Evolutionary conservation across 2,888 invertebrate genomes (phyloP).

Genomic region (Drosophila paramelanica): DNA sequence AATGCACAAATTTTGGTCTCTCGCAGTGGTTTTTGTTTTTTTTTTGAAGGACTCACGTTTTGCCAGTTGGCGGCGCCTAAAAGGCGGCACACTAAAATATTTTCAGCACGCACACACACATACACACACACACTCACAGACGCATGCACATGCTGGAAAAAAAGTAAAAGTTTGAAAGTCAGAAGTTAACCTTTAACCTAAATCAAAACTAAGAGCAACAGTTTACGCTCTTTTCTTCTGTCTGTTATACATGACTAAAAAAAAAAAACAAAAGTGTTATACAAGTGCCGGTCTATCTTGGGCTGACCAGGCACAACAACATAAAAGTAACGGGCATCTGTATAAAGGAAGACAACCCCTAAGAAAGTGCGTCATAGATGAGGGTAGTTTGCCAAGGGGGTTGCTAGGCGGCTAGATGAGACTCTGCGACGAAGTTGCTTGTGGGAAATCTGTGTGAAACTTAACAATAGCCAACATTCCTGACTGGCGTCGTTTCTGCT

Average conservation of each 20-base stretch:
- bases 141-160: constrained; percentile 26
- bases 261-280: constrained; percentile 31
- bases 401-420: constrained; percentile 43
- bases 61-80: constrained; percentile 54
- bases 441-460: constrained; percentile 40
- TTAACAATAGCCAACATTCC: constrained; percentile 44
- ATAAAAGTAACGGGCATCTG: constrained; percentile 20
- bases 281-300: constrained; percentile 58
- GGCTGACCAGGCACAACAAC: constrained; percentile 23
- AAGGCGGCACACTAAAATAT: constrained; percentile 64
- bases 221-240: constrained; percentile 56
- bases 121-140: constrained; percentile 7
- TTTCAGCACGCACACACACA: constrained; percentile 24
- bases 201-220: constrained; percentile 73
- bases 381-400: constrained; percentile 52
- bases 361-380: constrained; percentile 54
- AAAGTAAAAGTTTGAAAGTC: constrained; percentile 73
- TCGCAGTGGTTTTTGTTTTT: neutral
- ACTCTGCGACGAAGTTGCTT: constrained; percentile 32
- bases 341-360: constrained; percentile 56
- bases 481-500: constrained; percentile 10
- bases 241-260: constrained; percentile 46
- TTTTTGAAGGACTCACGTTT: constrained; percentile 4
- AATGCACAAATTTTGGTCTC: constrained; percentile 20
- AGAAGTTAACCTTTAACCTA: constrained; percentile 74